Evolutionary conservation across 1,140 invertebrate species (phyloP), one percentile per base, ranked within the genome.

Genomic region (Drosophila rufa): DNA sequence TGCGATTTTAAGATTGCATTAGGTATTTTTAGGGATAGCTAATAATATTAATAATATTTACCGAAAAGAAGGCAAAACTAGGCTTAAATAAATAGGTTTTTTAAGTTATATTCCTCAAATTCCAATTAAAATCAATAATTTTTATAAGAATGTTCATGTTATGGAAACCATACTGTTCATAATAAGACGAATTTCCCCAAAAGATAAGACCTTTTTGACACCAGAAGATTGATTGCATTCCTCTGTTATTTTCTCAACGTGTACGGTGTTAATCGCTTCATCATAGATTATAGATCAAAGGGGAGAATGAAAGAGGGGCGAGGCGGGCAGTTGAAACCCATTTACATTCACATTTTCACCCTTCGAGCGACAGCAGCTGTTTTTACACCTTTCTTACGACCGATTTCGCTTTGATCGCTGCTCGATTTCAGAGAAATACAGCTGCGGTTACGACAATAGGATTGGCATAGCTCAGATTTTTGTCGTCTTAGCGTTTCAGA

Each of bases 271-370:
- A 17, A 53, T 15, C 2, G n/a, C 6, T 22, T 4, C 9, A n/a
- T 56, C n/a, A 40, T 38, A 38, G 19, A 56, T 40, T 40, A 40
- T 38, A 22, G 19, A 40, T 56, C 36, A 1, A 40, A 7, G 22
- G n/a, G 58, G 5, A 25, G 33, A 36, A 22, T 36, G 33, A 36
- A 33, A 36, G 33, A 11, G 9, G 11, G 33, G 33, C 33, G 33
- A 36, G 33, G 33, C 14, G 38, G 22, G 15, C 14, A 45, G 51
- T n/a, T 56, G 4, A 47, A 57, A 40, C 36, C 12, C 27, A 61
- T 60, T 67, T 60, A 38, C 65, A 68, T 68, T 67, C 57, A 64
- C 59, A 50, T 68, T 68, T 47, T 22, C 19, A 56, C 14, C 38
- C 19, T 22, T 40, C 19, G 4, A 56, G 36, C 14, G 33, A 22